Evolutionary conservation across 2,888 invertebrate genomes (phyloP).

Genomic region (Strigamia maritima): DNA sequence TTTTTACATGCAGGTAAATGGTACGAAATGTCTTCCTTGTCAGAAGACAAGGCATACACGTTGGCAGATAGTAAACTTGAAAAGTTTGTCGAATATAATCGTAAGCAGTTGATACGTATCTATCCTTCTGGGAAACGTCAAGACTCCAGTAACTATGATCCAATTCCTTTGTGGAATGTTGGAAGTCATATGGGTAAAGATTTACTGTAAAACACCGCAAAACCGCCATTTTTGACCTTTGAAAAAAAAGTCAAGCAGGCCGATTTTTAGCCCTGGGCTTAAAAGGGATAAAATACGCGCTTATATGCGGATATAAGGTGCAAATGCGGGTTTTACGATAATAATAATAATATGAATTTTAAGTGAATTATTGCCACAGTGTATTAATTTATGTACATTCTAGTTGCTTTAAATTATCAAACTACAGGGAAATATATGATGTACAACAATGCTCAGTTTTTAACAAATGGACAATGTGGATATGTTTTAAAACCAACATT

Average conservation of each 20-base stretch:
- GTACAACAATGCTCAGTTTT: conserved; percentile 57
- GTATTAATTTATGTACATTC: conserved; percentile 38
- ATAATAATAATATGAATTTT: neutral
- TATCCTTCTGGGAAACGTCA: conserved; percentile 59
- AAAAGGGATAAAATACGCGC: too few relatives aligned
- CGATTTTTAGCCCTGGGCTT: too few relatives aligned
- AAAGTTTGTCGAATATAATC: conserved; percentile 54
- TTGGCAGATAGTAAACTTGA: conserved; percentile 50
- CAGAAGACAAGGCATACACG: conserved; percentile 55
- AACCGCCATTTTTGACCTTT: too few relatives aligned
- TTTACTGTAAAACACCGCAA: too few relatives aligned
- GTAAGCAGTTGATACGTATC: conserved; percentile 54
- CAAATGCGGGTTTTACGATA: too few relatives aligned
- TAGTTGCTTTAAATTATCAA: conserved; percentile 62
- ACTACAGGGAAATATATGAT: conserved; percentile 57
- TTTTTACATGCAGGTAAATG: conserved; percentile 49
- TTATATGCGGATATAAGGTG: too few relatives aligned
- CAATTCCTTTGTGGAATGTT: conserved; percentile 59
- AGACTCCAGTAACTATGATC: conserved; percentile 61
- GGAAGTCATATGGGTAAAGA: conserved; percentile 60
- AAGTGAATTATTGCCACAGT: neutral
- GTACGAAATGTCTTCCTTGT: conserved; percentile 57
- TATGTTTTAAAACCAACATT: conserved; percentile 60
- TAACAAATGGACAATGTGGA: conserved; percentile 60
- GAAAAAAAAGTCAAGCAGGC: too few relatives aligned